Base-by-base conservation (phyloP, 2,797 vertebrate species). In the Gadopsis marmoratus region DNA sequence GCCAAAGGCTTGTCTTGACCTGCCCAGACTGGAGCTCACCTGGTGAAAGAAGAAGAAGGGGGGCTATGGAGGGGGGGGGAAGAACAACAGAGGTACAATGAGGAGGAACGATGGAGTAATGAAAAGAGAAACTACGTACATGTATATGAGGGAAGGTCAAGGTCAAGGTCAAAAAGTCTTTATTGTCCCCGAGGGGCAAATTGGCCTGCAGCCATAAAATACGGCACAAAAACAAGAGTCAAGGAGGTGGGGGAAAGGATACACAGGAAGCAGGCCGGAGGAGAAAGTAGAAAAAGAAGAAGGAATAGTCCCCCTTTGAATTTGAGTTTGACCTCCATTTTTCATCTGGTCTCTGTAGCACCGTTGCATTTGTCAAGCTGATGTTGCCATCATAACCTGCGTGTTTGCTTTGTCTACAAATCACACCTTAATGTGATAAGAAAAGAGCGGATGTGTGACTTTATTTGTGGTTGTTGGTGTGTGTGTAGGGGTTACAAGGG, bases 341-440 rank as follows among this genome's bases (percentile, higher is more conserved):
- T 60, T 70, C 47, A 33, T 47, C 29, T 39, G 21, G 21, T 39
- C 50, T 77, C 33, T 33, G 50, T 29, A 63, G 60, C 26, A 31
- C 60, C 47, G 11, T 2, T 67, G 43, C 37, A 16, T 70, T 67
- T 72, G 26, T 84, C 59, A 23, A 64, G 37, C 60, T 82, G 35
- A 71, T 90, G 76, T 86, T 91, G 82, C 79, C 81, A 91, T 86
- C 78, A 91, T 80, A 80, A 19, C 39, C 60, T 0, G 4, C 10
- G 62, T 80, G 64, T 90, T 90, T 94, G 88, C 69, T 92, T 88
- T 91, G 92, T 91, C 89, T 91, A 89, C 89, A 84, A 85, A 68
- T 70, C 66, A 7, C 71, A 85, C 86, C 83, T 86, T 53, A 5
- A 58, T 43, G 39, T 29, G 66, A 92, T 78, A 84, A 79, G 73